phyloP scores from a whole-genome alignment of 2,113 vertebrate genomes.

The Crotalus horridus region DNA sequence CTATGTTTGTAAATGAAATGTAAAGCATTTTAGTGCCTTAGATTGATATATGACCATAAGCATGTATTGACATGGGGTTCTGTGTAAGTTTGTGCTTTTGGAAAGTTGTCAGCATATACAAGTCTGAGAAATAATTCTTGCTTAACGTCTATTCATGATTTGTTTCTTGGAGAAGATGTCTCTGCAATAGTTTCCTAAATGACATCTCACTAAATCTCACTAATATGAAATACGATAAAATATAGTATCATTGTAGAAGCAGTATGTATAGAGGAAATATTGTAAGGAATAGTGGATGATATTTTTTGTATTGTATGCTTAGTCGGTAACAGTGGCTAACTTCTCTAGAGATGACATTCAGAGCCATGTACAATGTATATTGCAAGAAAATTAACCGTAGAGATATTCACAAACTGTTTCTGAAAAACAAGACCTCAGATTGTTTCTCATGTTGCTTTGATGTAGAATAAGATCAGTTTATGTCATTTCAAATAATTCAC shows the following conservation, averaged over 20 bases:
- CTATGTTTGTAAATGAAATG: neutral
- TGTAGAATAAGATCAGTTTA: neutral
- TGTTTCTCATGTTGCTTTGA: conserved; percentile 4
- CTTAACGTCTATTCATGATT: conserved; percentile 4
- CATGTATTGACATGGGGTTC: neutral
- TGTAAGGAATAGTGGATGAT: neutral
- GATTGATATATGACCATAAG: neutral
- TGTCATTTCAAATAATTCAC: neutral
- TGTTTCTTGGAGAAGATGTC: neutral
- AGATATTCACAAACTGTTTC: conserved; percentile 13
- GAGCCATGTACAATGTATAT: neutral
- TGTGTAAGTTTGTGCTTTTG: neutral
- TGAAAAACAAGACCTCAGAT: neutral
- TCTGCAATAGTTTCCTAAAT: neutral
- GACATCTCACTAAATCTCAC: neutral
- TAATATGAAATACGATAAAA: neutral
- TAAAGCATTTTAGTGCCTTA: neutral
- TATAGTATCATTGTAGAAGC: neutral
- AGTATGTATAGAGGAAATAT: neutral
- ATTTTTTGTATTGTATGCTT: conserved; percentile 18
- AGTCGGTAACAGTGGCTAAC: conserved; percentile 25
- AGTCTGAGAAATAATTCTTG: neutral
- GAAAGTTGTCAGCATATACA: conserved; percentile 4
- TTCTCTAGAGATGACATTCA: neutral
- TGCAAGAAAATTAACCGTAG: conserved; percentile 32